Evolutionary conservation across 2,113 vertebrate genomes (phyloP).

Genomic region (Tychaedon coryphoeus): DNA sequence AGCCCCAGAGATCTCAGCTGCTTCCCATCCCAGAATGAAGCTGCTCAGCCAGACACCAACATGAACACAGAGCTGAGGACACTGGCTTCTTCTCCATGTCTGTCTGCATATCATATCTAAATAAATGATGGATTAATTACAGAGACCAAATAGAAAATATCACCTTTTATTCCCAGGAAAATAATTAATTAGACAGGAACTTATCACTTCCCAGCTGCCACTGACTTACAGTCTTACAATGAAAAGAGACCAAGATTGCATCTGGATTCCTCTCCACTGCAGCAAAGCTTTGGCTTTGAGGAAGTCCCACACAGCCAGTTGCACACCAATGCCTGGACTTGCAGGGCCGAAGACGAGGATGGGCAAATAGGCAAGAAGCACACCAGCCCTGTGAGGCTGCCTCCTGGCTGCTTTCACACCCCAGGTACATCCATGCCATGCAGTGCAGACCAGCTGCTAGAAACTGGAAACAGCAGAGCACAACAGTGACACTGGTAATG

Average conservation of each 20-base stretch:
- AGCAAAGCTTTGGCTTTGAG: not conserved
- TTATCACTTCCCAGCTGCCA: not conserved
- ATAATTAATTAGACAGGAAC: not conserved
- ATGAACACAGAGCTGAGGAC: accelerated
- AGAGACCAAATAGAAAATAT: not conserved
- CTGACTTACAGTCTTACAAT: not conserved
- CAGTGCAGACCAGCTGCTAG: not conserved
- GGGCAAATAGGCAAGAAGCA: not conserved
- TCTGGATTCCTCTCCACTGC: not conserved
- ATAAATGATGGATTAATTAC: not conserved
- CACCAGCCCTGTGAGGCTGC: not conserved
- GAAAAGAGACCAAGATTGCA: not conserved
- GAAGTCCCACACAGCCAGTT: not conserved
- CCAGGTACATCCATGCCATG: accelerated
- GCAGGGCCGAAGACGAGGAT: accelerated
- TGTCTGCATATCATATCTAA: not conserved
- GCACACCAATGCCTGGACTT: accelerated
- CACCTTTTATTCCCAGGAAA: not conserved
- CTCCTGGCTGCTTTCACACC: not conserved
- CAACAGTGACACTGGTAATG: accelerated
- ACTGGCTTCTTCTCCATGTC: not conserved
- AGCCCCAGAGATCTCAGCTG: not conserved
- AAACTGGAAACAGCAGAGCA: not conserved
- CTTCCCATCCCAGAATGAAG: not conserved
- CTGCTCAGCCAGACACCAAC: not conserved